Evolutionary conservation across 2,113 vertebrate genomes (phyloP).

Genomic region (Ceyx margarethae): DNA sequence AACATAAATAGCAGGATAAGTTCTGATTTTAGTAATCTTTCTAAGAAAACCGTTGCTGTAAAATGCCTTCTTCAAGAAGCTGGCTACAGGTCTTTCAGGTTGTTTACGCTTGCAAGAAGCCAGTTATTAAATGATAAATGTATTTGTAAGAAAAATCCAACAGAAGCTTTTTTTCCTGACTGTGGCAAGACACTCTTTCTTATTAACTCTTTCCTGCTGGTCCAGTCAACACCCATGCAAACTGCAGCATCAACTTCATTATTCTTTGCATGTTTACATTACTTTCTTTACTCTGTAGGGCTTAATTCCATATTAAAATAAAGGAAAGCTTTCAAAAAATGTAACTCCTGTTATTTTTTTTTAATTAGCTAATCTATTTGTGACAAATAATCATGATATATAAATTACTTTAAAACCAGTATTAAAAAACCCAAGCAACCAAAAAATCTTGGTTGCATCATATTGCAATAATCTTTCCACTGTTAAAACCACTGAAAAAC

Average conservation of each 20-base stretch:
- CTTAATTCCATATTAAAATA: background rate
- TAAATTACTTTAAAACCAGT: background rate
- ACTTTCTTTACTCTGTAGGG: background rate
- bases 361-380: background rate
- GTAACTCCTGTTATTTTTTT: background rate
- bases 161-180: accelerated
- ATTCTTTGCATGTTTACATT: background rate
- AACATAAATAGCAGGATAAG: background rate
- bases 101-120: background rate
- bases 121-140: background rate
- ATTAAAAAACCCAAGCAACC: background rate
- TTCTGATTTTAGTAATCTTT: background rate
- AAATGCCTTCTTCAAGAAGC: background rate
- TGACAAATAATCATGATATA: background rate
- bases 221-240: background rate
- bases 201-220: background rate
- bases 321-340: background rate
- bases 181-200: background rate
- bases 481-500: background rate
- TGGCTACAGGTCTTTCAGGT: background rate
- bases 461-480: background rate
- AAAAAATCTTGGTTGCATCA: accelerated
- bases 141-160: background rate
- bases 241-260: background rate
- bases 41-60: background rate